Evolutionary conservation across 2,113 vertebrate genomes (phyloP).

Genomic region (Hippopotamus amphibius): DNA sequence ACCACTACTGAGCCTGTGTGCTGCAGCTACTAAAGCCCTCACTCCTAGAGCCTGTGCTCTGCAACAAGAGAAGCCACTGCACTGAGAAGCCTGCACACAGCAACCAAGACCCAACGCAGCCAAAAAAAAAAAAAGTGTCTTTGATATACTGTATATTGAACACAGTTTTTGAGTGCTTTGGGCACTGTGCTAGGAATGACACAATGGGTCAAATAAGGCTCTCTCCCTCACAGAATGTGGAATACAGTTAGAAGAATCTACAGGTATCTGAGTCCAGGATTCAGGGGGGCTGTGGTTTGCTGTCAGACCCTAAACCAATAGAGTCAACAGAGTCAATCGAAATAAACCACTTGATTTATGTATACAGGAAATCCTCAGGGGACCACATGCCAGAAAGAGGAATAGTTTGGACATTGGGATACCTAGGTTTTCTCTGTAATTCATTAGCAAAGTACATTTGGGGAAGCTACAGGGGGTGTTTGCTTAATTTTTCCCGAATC

Average conservation of each 20-base stretch:
- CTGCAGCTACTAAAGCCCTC: no score
- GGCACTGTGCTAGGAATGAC: not conserved
- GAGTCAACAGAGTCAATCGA: not conserved
- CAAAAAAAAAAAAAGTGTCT: not conserved
- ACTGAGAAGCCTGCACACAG: no score
- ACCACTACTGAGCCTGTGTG: no score
- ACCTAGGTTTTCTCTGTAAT: not conserved
- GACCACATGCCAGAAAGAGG: not conserved
- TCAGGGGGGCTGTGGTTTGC: not conserved
- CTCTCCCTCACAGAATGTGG: not conserved
- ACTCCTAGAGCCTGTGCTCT: no score
- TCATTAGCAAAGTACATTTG: not conserved
- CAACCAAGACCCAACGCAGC: no score
- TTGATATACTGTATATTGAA: not conserved
- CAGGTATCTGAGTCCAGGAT: not conserved
- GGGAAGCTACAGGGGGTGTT: not conserved
- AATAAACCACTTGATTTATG: not conserved
- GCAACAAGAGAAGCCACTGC: no score
- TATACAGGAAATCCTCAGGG: not conserved
- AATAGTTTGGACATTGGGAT: not conserved
- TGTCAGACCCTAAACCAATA: not conserved
- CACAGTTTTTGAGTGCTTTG: not conserved
- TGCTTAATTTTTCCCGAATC: not conserved
- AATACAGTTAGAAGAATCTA: not conserved
- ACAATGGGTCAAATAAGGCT: not conserved